Conservation (phyloP, 2,797 vertebrate species). For the Sarcoramphus papa region DNA sequence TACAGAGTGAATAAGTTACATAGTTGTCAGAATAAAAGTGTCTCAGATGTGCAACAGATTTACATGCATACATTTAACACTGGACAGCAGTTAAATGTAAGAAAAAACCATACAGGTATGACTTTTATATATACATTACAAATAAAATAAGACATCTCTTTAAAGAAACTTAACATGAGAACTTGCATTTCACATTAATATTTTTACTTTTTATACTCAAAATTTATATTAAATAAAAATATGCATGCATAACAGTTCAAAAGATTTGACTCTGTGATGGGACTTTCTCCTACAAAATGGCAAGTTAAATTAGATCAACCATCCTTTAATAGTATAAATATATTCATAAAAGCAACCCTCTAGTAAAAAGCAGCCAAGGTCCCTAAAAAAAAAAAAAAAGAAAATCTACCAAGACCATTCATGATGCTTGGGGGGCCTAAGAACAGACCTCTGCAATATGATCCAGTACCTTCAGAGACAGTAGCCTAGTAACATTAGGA, state of each 20-base stretch:
- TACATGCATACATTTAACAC: slow-evolving; percentile 86
- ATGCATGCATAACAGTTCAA: slow-evolving; percentile 88
- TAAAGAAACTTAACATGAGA: slow-evolving; percentile 63
- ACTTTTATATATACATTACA: slow-evolving; percentile 75
- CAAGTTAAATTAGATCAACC: slow-evolving; percentile 77
- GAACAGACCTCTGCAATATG: slow-evolving; percentile 74
- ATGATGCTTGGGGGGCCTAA: slow-evolving; percentile 65
- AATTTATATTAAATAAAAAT: slow-evolving; percentile 81
- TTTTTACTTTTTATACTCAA: slow-evolving; percentile 75
- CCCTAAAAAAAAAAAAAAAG: slow-evolving; percentile 37
- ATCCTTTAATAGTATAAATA: slow-evolving; percentile 78
- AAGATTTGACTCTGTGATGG: slow-evolving; percentile 62
- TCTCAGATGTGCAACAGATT: slow-evolving; percentile 88
- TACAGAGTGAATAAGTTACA: slow-evolving; percentile 89
- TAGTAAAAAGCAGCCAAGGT: slow-evolving; percentile 84
- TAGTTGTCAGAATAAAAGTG: slow-evolving; percentile 82
- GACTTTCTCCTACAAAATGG: slow-evolving; percentile 74
- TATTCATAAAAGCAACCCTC: slow-evolving; percentile 85
- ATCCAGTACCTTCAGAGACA: slow-evolving; percentile 81
- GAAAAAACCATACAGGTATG: slow-evolving; percentile 48
- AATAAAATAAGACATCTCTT: slow-evolving; percentile 71
- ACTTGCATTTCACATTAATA: slow-evolving; percentile 64
- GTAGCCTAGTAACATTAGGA: slow-evolving; percentile 85
- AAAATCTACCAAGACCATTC: slow-evolving; percentile 64
- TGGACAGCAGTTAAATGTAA: slow-evolving; percentile 70